Conservation (phyloP, 35 echinoderm and acorn worm genomes). For the Stichopus chloronotus region DNA sequence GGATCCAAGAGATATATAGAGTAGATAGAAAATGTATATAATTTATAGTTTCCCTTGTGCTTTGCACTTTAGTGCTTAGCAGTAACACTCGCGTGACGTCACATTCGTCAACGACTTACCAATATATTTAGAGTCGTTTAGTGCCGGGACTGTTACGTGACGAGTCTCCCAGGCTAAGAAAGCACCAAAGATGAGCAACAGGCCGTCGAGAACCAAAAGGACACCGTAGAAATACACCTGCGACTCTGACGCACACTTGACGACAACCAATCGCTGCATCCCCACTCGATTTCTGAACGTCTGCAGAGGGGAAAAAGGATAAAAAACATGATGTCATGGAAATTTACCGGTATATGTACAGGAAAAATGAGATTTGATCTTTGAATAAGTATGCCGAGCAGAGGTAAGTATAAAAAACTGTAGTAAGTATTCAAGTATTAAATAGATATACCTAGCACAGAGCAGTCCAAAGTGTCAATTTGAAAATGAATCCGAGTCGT, state of each 20-base stretch:
- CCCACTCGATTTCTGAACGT: constrained; percentile 18
- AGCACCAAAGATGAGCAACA: constrained; percentile 87
- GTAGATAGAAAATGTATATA: too few species aligned
- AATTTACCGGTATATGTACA: neutral
- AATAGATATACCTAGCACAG: too few species aligned
- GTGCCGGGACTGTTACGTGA: constrained; percentile 83
- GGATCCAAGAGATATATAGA: too few species aligned
- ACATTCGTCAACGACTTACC: constrained; percentile 48
- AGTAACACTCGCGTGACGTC: too few species aligned
- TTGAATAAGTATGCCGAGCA: neutral
- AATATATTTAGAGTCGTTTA: constrained; percentile 95
- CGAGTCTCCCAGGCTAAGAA: constrained; percentile 95
- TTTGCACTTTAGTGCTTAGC: too few species aligned
- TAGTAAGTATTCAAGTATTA: too few species aligned
- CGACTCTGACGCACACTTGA: constrained; percentile 56
- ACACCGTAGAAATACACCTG: constrained; percentile 71
- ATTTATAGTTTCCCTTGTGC: too few species aligned
- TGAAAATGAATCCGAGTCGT: too few species aligned
- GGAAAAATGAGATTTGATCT: neutral
- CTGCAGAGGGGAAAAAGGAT: neutral
- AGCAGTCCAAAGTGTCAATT: too few species aligned
- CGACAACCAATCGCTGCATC: constrained; percentile 35
- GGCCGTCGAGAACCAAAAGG: constrained; percentile 63
- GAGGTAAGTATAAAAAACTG: too few species aligned
- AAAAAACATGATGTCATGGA: neutral